Evolutionary conservation across 2,113 vertebrate genomes (phyloP).

Genomic region (Eupsittula cactorum): DNA sequence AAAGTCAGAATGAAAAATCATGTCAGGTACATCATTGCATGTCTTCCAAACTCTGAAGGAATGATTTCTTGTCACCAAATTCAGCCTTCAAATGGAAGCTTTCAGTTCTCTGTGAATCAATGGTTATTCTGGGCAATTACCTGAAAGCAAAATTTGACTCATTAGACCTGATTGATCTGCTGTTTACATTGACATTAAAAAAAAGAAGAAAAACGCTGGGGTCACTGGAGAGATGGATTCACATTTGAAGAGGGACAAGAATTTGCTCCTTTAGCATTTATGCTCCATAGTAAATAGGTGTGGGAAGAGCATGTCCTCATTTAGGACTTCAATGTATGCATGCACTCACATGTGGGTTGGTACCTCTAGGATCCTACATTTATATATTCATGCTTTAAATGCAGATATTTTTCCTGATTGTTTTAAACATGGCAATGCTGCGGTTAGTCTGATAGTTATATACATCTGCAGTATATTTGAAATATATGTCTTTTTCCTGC

Average conservation of each 20-base stretch:
- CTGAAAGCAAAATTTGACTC: background rate
- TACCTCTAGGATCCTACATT: background rate
- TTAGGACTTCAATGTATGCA: background rate
- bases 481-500: conserved; percentile 43
- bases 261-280: background rate
- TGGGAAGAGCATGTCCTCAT: background rate
- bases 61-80: background rate
- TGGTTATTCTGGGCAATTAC: background rate
- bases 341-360: background rate
- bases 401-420: background rate
- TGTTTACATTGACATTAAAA: background rate
- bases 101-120: background rate
- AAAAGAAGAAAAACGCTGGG: background rate
- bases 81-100: background rate
- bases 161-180: background rate
- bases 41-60: background rate
- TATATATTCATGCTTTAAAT: background rate
- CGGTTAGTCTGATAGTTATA: background rate
- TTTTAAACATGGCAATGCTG: background rate
- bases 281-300: background rate
- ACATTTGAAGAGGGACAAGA: background rate
- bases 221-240: background rate
- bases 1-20: background rate
- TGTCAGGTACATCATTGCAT: background rate
- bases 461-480: background rate